Base-by-base conservation (phyloP, 2,888 invertebrate genomes). In the Drosophila tanythrix region DNA sequence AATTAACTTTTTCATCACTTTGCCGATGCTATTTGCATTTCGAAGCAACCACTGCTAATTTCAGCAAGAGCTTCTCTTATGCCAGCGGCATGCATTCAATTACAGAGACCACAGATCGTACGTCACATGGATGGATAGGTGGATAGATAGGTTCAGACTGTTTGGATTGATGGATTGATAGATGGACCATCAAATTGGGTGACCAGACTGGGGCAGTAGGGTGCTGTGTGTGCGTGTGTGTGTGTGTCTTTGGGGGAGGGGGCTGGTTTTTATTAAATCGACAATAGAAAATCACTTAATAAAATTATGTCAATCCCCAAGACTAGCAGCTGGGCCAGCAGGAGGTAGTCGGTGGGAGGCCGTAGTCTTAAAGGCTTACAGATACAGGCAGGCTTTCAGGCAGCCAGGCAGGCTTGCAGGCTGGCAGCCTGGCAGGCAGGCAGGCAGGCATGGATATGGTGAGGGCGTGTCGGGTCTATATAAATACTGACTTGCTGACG, bases 1-100 rank as follows among this genome's bases (percentile, higher is more conserved):
- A 90, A 88, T 90, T 89, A 88, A 88, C 83, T 88, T 88, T 88
- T 89, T 88, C 90, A 89, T 88, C 90, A 88, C 79, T 83, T 88
- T 82, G 82, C 75, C 85, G 89, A 73, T 83, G 86, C 73, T 82
- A 71, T 83, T 83, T 86, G 81, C 83, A 78, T 78, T 80, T 66
- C 72, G 57, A 52, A 59, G 62, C n/a, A 27, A 58, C 56, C 38
- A 68, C 77, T 70, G 70, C 76, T 90, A 83, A 80, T 78, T 75
- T 74, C 40, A 70, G 43, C 29, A 60, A 59, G 53, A 59, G 55
- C 40, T 27, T 46, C 62, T 57, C 64, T 35, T 48, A 48, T 62
- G 59, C 59, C 59, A 62, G 31, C 61, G 55, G 36, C 56, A 70
- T 81, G 77, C 88, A 83, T 90, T 87, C 90, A 87, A 87, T 88